Percentiles rank a stretch among this genome's conserved stretches.
These are phyloP conservation scores for Vulpes vulpes DNA, from an alignment of 2,113 vertebrate species.

Conservation along the genomic window DNA sequence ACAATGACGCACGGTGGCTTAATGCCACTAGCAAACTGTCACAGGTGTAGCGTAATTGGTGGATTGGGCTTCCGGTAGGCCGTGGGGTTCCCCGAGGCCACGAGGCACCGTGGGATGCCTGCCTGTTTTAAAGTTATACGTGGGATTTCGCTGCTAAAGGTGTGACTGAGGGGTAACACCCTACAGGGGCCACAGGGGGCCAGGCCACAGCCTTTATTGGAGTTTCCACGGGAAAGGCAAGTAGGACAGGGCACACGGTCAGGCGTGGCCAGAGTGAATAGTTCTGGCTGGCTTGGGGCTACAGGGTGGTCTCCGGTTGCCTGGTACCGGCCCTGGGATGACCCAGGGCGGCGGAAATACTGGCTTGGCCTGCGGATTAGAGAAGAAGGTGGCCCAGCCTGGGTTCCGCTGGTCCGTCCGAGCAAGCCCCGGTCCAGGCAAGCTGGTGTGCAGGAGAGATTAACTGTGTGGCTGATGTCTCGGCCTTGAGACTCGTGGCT, in stretches of 20 bases:
- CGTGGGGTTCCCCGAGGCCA: not conserved
- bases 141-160: not conserved
- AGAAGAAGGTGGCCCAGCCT: not conserved
- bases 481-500: not conserved
- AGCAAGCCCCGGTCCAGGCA: not conserved
- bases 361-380: not conserved
- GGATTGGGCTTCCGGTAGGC: not conserved
- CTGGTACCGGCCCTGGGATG: not conserved
- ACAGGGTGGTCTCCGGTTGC: too few species aligned
- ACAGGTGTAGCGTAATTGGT: rapidly evolving
- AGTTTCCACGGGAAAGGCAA: not conserved
- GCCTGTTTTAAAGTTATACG: not conserved
- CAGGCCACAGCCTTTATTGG: not conserved
- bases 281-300: not conserved
- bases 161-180: not conserved
- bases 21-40: not conserved
- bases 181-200: not conserved
- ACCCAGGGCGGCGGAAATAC: not conserved
- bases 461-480: not conserved
- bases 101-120: not conserved
- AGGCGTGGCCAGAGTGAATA: not conserved
- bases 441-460: not conserved
- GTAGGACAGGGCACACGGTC: not conserved
- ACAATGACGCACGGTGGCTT: not conserved
- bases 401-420: not conserved